Evolutionary conservation across 2,888 invertebrate species (phyloP).

Genomic region (Epistrophe grossulariae): DNA sequence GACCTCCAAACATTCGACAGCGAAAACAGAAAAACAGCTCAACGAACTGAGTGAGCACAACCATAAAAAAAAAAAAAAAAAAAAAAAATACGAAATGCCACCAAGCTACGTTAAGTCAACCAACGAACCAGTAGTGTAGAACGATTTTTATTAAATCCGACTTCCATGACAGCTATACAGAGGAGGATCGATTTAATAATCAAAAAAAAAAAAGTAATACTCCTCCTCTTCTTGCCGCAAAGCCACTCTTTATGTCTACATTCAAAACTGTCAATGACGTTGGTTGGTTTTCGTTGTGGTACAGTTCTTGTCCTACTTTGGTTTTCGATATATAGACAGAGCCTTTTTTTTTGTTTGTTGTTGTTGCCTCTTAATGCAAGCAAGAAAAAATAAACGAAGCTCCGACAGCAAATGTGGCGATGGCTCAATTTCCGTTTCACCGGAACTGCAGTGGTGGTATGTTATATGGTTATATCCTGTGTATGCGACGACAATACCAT

Average conservation of each 20-base stretch:
- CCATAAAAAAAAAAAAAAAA: neutral
- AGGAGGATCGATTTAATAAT: constrained; percentile 22
- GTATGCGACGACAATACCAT: constrained; percentile 63
- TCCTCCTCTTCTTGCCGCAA: neutral
- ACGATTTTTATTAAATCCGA: constrained; percentile 62
- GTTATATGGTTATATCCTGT: constrained; percentile 64
- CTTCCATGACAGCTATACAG: constrained; percentile 48
- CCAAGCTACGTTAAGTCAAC: constrained; percentile 40
- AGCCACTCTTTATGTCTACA: neutral
- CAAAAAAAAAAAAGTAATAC: constrained; percentile 11
- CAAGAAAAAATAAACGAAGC: constrained; percentile 27
- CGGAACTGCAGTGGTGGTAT: constrained; percentile 64
- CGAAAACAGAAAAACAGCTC: constrained; percentile 20
- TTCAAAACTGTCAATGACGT: constrained; percentile 12
- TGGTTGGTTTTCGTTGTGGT: constrained; percentile 19
- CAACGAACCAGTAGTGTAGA: constrained; percentile 39
- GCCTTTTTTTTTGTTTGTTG: neutral
- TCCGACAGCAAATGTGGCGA: constrained; percentile 67
- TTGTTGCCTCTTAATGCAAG: neutral
- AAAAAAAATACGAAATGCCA: constrained; percentile 19
- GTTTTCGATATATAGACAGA: constrained; percentile 11
- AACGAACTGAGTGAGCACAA: neutral
- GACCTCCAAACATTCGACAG: constrained; percentile 37
- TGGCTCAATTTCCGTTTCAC: constrained; percentile 71
- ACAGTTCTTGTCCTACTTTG: constrained; percentile 18